phyloP scores from a whole-genome alignment of 2,113 vertebrate genomes.

The Rhodinocichla rosea region DNA sequence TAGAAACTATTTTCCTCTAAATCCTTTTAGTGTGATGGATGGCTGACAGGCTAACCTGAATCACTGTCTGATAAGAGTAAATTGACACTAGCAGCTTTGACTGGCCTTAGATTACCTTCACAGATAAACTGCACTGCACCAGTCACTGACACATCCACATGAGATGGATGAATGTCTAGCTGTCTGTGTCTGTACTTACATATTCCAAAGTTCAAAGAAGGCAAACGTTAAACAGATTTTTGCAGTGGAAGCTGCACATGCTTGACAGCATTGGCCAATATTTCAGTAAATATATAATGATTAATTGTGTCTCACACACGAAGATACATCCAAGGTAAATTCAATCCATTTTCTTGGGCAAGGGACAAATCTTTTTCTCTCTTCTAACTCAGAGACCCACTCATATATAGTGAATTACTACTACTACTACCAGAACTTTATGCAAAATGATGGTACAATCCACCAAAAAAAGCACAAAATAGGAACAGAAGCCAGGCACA shows the following conservation, averaged over 20 bases:
- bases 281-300: neutral
- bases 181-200: neutral
- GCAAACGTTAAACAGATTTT: neutral
- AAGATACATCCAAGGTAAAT: neutral
- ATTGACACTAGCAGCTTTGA: neutral
- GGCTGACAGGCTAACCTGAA: constrained; percentile 13
- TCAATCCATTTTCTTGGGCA: neutral
- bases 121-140: neutral
- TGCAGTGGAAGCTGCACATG: neutral
- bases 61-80: neutral
- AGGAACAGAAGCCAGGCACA: neutral
- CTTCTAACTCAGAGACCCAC: neutral
- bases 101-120: neutral
- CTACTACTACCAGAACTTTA: neutral
- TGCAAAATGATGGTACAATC: neutral
- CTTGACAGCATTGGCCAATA: neutral
- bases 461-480: neutral
- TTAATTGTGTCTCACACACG: neutral
- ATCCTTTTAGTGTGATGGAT: constrained; percentile 19
- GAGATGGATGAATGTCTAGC: neutral
- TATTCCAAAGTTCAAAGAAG: neutral
- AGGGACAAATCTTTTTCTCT: neutral
- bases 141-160: neutral
- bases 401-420: neutral
- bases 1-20: constrained; percentile 31